Evolutionary conservation across 1,140 invertebrate genomes (phyloP), one percentile per base, ranked within the genome.

Genomic region (Drosophila ironensis): DNA sequence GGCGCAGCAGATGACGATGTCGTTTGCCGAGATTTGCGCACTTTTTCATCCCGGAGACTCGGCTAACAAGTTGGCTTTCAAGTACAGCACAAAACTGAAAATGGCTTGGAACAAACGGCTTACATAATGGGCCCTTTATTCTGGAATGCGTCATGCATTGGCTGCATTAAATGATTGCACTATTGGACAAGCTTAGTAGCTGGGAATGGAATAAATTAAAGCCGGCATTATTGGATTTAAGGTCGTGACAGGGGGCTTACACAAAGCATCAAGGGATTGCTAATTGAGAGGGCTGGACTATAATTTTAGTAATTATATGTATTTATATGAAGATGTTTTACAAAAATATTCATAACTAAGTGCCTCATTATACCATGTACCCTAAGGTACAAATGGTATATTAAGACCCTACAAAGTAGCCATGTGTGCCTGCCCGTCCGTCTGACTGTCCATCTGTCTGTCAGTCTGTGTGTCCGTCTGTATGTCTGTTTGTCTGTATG

Each of bases 1-100:
- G 77, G 77, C 77, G 77, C 77, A 82, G 78, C 69, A 86, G 80
- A 84, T 80, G 80, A 84, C 60, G 74, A 60, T 86, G 74, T 80
- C 73, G 70, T 86, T 84, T 84, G 78, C 61, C 54, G 25, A 78
- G 80, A 77, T 78, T 66, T 54, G 78, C 78, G 61, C 59, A 84
- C 56, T 77, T 77, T 61, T 72, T 67, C 70, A 67, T 67, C 28
- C 46, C 35, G 20, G 24, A 40, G 47, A 50, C 66, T 46, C 40
- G 24, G 33, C 72, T 75, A 77, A 77, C 73, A 77, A 77, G 73
- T 77, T 57, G 52, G 52, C 37, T 73, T 80, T 64, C n/a, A 64
- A 74, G 75, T 80, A 78, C 56, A 50, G 16, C 47, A 54, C 30
- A 33, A 33, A 33, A 57, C 20, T 38, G 27, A 73, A 45, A 37